A percentile compares a stretch with the other conserved stretches of the same genome.
Evolutionary conservation across 2,888 invertebrate species (phyloP).

Genomic region (Zelleria hepariella): DNA sequence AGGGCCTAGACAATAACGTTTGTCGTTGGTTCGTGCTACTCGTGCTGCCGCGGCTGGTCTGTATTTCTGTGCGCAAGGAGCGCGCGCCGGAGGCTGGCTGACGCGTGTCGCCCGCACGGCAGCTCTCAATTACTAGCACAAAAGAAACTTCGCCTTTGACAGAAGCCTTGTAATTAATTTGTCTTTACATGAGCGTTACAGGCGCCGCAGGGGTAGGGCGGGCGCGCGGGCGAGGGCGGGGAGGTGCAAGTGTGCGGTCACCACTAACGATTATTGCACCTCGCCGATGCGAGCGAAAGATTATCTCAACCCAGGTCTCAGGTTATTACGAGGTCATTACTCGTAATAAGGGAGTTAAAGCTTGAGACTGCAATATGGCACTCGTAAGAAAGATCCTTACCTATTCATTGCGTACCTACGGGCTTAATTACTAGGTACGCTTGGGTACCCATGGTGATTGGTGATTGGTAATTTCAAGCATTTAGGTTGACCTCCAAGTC

Average conservation of each 20-base stretch:
- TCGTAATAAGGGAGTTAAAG: too few relatives aligned
- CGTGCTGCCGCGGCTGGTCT: neutral
- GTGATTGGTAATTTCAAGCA: too few relatives aligned
- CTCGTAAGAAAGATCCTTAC: too few relatives aligned
- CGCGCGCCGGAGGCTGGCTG: neutral
- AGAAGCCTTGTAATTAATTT: neutral
- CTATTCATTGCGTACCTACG: too few relatives aligned
- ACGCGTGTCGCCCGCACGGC: neutral
- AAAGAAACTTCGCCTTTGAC: slow-evolving; percentile 2
- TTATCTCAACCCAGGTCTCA: too few relatives aligned
- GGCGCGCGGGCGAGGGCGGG: neutral
- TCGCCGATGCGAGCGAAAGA: neutral
- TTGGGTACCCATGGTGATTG: too few relatives aligned
- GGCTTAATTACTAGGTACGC: too few relatives aligned
- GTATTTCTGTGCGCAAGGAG: neutral
- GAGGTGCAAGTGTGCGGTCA: neutral
- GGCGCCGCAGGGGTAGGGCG: neutral
- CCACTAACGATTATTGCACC: neutral
- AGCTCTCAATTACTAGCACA: neutral
- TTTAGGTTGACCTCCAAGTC: too few relatives aligned
- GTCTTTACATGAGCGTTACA: neutral
- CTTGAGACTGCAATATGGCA: too few relatives aligned
- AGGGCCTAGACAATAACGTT: too few relatives aligned
- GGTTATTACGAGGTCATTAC: too few relatives aligned
- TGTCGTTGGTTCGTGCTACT: neutral